phyloP scores from a whole-genome alignment of 2,797 vertebrate genomes.

The Ataeniobius toweri region DNA sequence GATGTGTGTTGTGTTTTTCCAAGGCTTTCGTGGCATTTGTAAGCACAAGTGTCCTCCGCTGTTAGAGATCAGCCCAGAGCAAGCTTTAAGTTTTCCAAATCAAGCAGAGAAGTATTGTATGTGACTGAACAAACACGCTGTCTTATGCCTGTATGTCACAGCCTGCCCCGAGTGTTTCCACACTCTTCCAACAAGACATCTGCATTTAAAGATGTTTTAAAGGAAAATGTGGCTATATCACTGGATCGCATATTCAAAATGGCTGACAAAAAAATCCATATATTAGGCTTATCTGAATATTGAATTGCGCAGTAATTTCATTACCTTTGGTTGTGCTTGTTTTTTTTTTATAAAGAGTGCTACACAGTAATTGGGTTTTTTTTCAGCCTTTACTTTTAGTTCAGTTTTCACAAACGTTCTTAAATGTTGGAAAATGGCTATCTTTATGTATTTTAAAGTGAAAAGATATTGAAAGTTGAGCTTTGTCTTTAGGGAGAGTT shows the following conservation, averaged over 20 bases:
- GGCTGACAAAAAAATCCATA: background rate
- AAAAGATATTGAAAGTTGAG: no score
- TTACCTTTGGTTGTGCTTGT: background rate
- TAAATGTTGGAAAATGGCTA: no score
- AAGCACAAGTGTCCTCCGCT: background rate
- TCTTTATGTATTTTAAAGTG: no score
- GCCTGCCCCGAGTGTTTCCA: background rate
- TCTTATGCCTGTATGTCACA: constrained; percentile 13
- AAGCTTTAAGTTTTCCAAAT: constrained; percentile 10
- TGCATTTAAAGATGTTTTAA: constrained; percentile 7
- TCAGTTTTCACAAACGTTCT: no score
- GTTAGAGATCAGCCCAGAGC: constrained; percentile 2
- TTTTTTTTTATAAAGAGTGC: no score
- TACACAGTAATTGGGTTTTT: no score
- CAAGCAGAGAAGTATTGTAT: constrained; percentile 5
- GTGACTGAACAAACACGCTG: constrained; percentile 3
- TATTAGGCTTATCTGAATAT: background rate
- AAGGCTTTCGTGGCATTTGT: constrained; percentile 1
- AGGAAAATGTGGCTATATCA: background rate
- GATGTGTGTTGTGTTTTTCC: background rate
- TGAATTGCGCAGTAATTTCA: background rate
- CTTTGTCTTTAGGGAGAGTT: no score
- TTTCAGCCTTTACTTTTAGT: no score
- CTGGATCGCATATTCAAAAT: background rate
- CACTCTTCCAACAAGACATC: background rate